These are phyloP conservation scores for Hedya salicella DNA, from an alignment of 2,888 invertebrate species.

Conservation along the genomic window DNA sequence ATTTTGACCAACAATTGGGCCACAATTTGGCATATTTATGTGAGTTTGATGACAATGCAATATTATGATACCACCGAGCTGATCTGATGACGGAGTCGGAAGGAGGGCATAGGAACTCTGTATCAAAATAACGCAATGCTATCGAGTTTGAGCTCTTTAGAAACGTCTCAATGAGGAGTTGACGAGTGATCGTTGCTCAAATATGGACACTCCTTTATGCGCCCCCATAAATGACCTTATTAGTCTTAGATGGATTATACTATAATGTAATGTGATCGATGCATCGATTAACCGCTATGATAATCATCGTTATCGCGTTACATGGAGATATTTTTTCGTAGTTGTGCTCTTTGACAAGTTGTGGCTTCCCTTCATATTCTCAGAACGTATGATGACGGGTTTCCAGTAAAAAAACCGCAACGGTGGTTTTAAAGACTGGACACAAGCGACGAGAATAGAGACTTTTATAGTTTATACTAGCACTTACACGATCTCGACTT, in stretches of 20 bases:
- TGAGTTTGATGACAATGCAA: too few species aligned
- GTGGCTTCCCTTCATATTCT: constrained; percentile 58
- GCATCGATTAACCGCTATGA: constrained; percentile 19
- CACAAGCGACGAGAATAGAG: background rate
- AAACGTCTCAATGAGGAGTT: too few species aligned
- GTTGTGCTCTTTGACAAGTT: constrained; percentile 49
- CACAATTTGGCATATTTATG: too few species aligned
- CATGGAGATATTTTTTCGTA: background rate
- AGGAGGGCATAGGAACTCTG: too few species aligned
- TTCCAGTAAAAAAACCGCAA: constrained; percentile 52
- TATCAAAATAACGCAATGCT: too few species aligned
- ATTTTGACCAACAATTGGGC: too few species aligned
- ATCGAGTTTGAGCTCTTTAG: too few species aligned
- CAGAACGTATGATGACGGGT: constrained; percentile 53
- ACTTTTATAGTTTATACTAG: too few species aligned
- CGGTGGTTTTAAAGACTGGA: constrained; percentile 49
- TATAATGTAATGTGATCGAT: constrained; percentile 13
- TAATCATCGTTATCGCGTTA: constrained; percentile 23
- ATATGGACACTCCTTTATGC: background rate
- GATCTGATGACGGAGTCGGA: too few species aligned
- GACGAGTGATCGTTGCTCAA: too few species aligned
- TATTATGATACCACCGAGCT: too few species aligned
- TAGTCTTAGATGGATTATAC: background rate
- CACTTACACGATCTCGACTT: too few species aligned
- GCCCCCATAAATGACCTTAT: background rate